phyloP scores from a whole-genome alignment of 2,113 vertebrate genomes.

The Brachyhypopomus gauderio region DNA sequence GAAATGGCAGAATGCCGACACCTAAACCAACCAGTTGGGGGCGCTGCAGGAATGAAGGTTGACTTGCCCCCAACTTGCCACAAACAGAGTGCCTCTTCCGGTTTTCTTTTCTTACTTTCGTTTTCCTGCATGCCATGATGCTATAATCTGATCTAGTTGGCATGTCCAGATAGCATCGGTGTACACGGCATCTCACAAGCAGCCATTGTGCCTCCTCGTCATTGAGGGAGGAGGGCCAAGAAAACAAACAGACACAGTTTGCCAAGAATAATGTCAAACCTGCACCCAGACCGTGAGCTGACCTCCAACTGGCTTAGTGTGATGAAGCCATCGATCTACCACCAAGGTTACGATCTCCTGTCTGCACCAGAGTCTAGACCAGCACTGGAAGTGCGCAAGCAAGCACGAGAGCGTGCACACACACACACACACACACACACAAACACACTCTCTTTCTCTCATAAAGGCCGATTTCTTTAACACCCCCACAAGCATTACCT shows the following conservation, averaged over 20 bases:
- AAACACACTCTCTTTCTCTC: slow-evolving; percentile 13
- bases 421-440: slow-evolving; percentile 8
- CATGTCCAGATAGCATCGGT: slow-evolving; percentile 50
- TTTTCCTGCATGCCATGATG: slow-evolving; percentile 32
- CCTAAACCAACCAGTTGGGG: not conserved
- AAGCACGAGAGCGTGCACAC: not conserved
- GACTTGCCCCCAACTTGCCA: slow-evolving; percentile 30
- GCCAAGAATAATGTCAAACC: not conserved
- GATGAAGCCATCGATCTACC: not conserved
- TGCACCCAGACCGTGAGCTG: not conserved
- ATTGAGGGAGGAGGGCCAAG: slow-evolving; percentile 12
- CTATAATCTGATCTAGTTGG: slow-evolving; percentile 51
- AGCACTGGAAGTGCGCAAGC: not conserved
- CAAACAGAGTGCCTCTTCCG: slow-evolving; percentile 16
- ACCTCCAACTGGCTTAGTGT: not conserved
- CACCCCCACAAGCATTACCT: slow-evolving; percentile 26
- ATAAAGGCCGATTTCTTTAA: slow-evolving; percentile 29
- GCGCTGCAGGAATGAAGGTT: slow-evolving; percentile 32
- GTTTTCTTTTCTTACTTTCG: slow-evolving; percentile 27
- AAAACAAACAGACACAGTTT: slow-evolving; percentile 8
- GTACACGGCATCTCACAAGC: slow-evolving; percentile 41
- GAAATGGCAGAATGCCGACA: slow-evolving; percentile 1
- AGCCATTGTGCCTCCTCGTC: slow-evolving; percentile 33
- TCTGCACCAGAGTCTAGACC: not conserved
- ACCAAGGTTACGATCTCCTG: not conserved